Base-by-base conservation (phyloP, 2,888 invertebrate species). In the Leucoma salicis region DNA sequence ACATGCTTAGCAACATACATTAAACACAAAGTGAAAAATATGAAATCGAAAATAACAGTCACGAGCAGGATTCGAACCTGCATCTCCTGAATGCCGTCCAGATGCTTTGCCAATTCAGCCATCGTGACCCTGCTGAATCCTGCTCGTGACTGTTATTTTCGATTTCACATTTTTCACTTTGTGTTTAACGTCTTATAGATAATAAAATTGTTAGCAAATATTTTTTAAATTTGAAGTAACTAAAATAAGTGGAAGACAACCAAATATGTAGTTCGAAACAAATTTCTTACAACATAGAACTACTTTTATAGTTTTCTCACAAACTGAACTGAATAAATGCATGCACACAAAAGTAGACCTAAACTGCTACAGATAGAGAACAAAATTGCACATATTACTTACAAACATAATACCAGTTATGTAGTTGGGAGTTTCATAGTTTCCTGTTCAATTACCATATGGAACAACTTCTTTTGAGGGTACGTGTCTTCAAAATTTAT, bases 391-490 rank as follows among this genome's bases (percentile, higher is more conserved):
- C 40, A 25, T 35, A 14, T 16, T 21, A 8, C 1, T 21, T 21
- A 8, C 5, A 21, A 1, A 36, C 33, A 33, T 39, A 11, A 35
- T 40, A 10, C 14, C 29, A 31, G 35, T 32, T 41, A 35, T 51
- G 32, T 37, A 34, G 40, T 39, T 31, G 29, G 10, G 32, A 45
- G 40, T 37, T 21, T n/a, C 37, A 39, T 52, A 49, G 14, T 52
- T 49, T 42, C n/a, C n/a, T 39, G 45, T 52, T 36, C 41, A 45
- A 53, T 56, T 60, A 53, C 46, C 41, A 38, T 52, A 43, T 45
- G 41, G 31, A 47, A 45, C 35, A 43, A 49, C 35, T 39, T 38
- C 27, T 44, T 34, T 21, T 1, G 21, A 21, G 21, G 21, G n/a
- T n/a, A n/a, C n/a, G n/a, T n/a, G n/a, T n/a, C n/a, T n/a, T n/a